These are phyloP conservation scores for Campoletis sonorensis DNA, from an alignment of 1,140 invertebrate species.

Conservation along the genomic window DNA sequence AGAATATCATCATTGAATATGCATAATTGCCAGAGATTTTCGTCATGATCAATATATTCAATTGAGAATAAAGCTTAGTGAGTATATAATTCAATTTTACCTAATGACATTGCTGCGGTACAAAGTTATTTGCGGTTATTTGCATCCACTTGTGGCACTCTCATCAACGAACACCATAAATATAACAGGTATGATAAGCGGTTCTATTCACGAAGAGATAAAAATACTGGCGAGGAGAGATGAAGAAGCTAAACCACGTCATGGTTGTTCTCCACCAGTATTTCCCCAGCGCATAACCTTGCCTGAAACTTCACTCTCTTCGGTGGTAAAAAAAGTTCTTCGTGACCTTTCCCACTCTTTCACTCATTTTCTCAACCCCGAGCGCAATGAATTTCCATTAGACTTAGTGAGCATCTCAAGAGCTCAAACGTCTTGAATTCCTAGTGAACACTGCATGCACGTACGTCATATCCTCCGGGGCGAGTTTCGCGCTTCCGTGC, in stretches of 20 bases:
- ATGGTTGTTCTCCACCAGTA: slow-evolving; percentile 8
- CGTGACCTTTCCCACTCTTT: slow-evolving; percentile 6
- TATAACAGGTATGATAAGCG: not conserved
- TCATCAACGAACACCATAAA: not conserved
- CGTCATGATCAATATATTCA: no score
- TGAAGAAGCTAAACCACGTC: slow-evolving; percentile 32
- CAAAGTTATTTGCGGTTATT: not conserved
- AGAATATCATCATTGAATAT: no score
- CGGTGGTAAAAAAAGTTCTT: not conserved
- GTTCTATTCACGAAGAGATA: slow-evolving; percentile 13
- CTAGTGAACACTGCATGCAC: slow-evolving; percentile 25
- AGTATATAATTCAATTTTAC: not conserved
- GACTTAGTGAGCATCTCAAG: slow-evolving; percentile 18
- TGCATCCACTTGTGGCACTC: not conserved
- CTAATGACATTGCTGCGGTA: not conserved
- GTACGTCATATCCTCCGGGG: slow-evolving; percentile 26
- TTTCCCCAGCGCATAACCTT: not conserved
- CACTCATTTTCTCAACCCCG: not conserved
- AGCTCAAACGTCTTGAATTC: slow-evolving; percentile 34
- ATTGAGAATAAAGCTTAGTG: no score
- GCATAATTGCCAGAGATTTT: no score
- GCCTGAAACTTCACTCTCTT: not conserved
- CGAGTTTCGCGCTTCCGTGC: slow-evolving; percentile 31
- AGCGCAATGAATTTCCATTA: slow-evolving; percentile 40
- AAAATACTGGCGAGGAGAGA: not conserved